Evolutionary conservation across 2,113 vertebrate species (phyloP).

Genomic region (Oryzias melastigma): DNA sequence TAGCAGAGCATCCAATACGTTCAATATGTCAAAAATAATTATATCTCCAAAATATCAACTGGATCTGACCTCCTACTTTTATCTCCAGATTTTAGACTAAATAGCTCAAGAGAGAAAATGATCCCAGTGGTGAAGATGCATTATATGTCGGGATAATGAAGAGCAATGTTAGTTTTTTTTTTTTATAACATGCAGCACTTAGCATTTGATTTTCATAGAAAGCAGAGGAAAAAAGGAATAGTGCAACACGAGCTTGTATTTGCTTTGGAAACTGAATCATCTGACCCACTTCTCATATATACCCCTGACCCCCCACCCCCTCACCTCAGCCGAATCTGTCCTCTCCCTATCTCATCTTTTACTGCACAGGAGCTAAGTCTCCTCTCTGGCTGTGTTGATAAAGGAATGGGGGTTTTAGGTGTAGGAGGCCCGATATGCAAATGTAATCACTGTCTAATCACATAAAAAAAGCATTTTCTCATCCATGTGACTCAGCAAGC

Average conservation of each 20-base stretch:
- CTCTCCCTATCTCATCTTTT: slow-evolving; percentile 27
- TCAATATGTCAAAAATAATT: slow-evolving; percentile 5
- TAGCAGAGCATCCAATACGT: slow-evolving; percentile 6
- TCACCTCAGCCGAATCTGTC: slow-evolving; percentile 19
- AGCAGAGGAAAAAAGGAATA: slow-evolving; percentile 19
- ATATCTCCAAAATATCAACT: not conserved
- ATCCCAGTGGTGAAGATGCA: not conserved
- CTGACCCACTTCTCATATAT: slow-evolving; percentile 69
- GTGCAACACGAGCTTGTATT: slow-evolving; percentile 59
- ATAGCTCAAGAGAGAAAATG: not conserved
- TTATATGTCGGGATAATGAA: slow-evolving; percentile 4
- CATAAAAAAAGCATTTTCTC: slow-evolving; percentile 26
- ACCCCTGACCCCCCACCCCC: slow-evolving; percentile 35
- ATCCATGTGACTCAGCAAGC: slow-evolving; percentile 30
- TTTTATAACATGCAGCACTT: slow-evolving; percentile 53
- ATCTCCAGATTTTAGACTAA: not conserved
- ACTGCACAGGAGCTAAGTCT: slow-evolving; percentile 52
- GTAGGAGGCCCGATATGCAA: slow-evolving; percentile 46
- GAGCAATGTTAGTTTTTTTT: slow-evolving; percentile 10
- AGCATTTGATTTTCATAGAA: slow-evolving; percentile 28
- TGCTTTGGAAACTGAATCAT: slow-evolving; percentile 68
- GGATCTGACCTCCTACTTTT: not conserved
- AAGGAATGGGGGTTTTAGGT: slow-evolving; percentile 32
- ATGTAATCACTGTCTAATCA: slow-evolving; percentile 36
- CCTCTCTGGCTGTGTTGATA: slow-evolving; percentile 35